Conservation (phyloP, 2,113 vertebrate species). For the Calonectris borealis region DNA sequence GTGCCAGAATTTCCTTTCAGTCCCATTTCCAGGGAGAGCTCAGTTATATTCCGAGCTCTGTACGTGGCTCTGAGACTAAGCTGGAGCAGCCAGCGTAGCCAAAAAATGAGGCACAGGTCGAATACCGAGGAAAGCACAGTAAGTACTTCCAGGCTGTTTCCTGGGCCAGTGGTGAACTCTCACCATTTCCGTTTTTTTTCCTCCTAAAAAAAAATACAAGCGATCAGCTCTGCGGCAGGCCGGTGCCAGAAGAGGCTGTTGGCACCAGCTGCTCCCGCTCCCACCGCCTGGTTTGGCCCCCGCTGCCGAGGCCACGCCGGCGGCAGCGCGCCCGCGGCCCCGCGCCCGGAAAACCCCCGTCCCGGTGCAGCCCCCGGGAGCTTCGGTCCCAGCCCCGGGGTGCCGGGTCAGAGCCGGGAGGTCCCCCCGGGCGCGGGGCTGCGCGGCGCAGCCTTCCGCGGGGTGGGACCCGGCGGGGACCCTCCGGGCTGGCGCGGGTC, state of each 20-base stretch:
- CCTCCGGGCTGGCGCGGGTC: neutral
- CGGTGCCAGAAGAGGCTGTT: slow-evolving; percentile 47
- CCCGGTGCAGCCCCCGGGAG: slow-evolving; percentile 17
- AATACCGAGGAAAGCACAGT: neutral
- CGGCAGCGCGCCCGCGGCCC: slow-evolving; percentile 47
- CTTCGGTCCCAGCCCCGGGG: slow-evolving; percentile 35
- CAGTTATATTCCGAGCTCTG: neutral
- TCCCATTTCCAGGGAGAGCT: neutral
- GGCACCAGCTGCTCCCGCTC: slow-evolving; percentile 30
- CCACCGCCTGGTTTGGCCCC: slow-evolving; percentile 44
- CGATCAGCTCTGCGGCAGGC: neutral
- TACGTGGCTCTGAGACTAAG: neutral
- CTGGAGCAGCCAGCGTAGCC: neutral
- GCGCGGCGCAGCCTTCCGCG: neutral
- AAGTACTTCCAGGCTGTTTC: slow-evolving; percentile 2
- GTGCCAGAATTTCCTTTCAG: neutral
- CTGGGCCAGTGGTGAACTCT: slow-evolving; percentile 24
- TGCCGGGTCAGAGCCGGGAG: slow-evolving; percentile 16
- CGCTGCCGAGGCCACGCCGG: slow-evolving; percentile 49
- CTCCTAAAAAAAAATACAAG: neutral
- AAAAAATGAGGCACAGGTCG: neutral
- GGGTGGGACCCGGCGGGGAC: neutral
- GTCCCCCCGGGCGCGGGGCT: neutral
- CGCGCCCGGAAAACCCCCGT: slow-evolving; percentile 43
- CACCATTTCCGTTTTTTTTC: neutral